phyloP scores from a whole-genome alignment of 2,797 vertebrate genomes.

The Lepilemur ruficaudatus region DNA sequence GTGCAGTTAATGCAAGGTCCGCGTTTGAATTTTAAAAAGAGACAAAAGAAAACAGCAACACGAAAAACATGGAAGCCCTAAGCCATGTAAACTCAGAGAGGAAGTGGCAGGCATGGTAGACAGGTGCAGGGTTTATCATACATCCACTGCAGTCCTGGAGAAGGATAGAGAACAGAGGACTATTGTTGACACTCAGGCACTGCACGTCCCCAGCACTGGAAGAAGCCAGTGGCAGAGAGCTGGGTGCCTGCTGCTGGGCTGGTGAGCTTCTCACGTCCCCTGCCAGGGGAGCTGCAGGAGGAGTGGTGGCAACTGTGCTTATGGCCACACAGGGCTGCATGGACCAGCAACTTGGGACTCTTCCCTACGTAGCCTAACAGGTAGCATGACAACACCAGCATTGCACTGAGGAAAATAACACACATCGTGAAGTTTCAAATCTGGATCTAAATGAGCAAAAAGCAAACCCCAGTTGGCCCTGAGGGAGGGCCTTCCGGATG shows the following conservation, averaged over 20 bases:
- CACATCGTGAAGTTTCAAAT: not conserved
- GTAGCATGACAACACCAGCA: not conserved
- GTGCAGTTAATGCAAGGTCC: not conserved
- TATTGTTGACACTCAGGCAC: too few relatives aligned
- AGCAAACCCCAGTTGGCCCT: not conserved
- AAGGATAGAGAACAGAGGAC: too few relatives aligned
- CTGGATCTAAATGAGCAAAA: not conserved
- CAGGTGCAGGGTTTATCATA: accelerated
- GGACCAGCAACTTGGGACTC: not conserved
- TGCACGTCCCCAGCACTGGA: accelerated
- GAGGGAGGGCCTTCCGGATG: accelerated
- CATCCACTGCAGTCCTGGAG: not conserved
- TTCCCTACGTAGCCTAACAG: accelerated
- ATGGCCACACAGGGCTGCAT: accelerated
- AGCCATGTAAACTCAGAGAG: not conserved
- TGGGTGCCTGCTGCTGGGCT: not conserved
- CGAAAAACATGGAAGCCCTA: not conserved
- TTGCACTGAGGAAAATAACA: not conserved
- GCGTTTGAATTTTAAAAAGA: not conserved
- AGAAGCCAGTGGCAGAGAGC: not conserved
- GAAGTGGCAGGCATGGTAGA: accelerated
- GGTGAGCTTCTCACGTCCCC: accelerated
- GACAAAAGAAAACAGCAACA: not conserved
- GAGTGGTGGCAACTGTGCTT: accelerated
- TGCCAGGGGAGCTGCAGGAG: not conserved